phyloP scores from a whole-genome alignment of 2,113 vertebrate genomes.

The Oreotrochilus melanogaster region DNA sequence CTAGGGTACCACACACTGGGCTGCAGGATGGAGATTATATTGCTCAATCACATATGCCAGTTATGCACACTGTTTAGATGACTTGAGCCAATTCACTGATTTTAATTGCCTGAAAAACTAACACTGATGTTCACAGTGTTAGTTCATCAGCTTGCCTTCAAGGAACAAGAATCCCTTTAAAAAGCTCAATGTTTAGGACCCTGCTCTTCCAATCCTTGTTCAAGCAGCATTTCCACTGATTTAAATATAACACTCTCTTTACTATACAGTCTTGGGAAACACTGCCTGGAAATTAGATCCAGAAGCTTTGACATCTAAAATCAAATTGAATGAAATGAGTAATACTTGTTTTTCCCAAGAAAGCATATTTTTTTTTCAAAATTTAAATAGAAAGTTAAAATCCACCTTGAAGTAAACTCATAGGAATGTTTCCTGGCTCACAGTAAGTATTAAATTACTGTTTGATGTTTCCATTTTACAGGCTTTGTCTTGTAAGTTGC shows the following conservation, averaged over 20 bases:
- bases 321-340: background rate
- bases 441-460: background rate
- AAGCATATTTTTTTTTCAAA: background rate
- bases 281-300: background rate
- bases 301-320: background rate
- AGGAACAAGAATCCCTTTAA: background rate
- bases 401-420: background rate
- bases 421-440: background rate
- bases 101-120: background rate
- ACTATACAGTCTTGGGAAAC: background rate
- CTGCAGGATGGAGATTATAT: background rate
- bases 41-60: background rate
- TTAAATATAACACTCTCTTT: background rate
- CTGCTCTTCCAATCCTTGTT: background rate
- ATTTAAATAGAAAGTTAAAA: background rate
- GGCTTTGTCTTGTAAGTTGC: background rate
- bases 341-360: background rate
- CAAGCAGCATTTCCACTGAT: background rate
- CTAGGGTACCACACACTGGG: background rate
- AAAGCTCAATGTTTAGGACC: rapidly evolving
- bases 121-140: background rate
- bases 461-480: background rate
- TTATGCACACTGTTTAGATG: background rate
- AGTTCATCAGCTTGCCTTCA: background rate
- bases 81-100: background rate